Base-by-base conservation (phyloP, 2,888 invertebrate species). In the Steinernema carpocapsae region DNA sequence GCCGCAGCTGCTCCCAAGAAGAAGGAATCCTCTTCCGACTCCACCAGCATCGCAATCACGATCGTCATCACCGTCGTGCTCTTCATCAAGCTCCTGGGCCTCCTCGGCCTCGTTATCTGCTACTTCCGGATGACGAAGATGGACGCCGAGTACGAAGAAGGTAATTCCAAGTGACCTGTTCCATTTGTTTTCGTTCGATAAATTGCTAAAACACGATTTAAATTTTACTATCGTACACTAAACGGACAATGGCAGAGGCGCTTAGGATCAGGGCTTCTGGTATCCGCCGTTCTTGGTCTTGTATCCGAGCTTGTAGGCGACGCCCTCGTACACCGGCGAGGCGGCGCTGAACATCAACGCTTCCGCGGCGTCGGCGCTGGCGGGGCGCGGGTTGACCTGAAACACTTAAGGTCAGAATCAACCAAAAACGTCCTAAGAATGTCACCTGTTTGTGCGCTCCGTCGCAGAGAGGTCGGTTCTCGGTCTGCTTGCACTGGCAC, bases 401-500 rank as follows among this genome's bases (percentile, higher is more conserved):
- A 72, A 4, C 1, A 14, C 14, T 48, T 37, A 37, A 29, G 51
- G 29, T 72, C 70, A 32, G 19, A 59, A 59, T 32, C 17, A 32
- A 71, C 19, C 46, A 42, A 46, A 48, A 7, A 14, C 17, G 17
- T 19, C 37, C 37, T 10, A 37, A 37, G 72, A 52, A 46, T 14
- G 76, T 71, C 29, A 84, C 83, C 56, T 75, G 70, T 87, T 93
- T 93, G 88, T 97, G 97, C 12, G 94, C 92, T 12, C 97, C 97
- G 90, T 99, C 99, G 89, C 97, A 99, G 88, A 96, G 97, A 0
- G 99, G 99, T 79, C 94, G 91, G 82, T 94, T 93, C 71, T 91
- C 91, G 0, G 96, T 95, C 87, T 96, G 96, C 89, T 99, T 99
- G 88, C 99, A 99, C 88, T 94, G 94, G 88, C 99, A 99, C n/a